Evolutionary conservation across 2,888 invertebrate genomes (phyloP).

Genomic region (Galerucella calmariensis): DNA sequence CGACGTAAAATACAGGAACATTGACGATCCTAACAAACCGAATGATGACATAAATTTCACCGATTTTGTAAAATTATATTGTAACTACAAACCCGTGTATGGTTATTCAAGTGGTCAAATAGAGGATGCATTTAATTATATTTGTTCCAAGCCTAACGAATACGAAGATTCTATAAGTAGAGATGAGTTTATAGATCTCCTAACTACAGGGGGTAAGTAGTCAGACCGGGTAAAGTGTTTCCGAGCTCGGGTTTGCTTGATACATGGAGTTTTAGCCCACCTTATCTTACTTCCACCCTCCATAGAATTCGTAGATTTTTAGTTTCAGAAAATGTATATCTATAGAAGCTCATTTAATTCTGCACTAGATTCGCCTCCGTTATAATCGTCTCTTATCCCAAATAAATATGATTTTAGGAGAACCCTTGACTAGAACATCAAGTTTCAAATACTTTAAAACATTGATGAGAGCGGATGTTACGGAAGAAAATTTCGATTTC

Average conservation of each 20-base stretch:
- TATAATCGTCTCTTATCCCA: no score
- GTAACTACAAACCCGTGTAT: conserved; percentile 75
- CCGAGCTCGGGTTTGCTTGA: background rate
- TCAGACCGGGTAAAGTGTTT: background rate
- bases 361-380: no score
- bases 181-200: conserved; percentile 51
- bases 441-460: conserved; percentile 53
- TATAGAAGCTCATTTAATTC: no score
- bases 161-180: conserved; percentile 42
- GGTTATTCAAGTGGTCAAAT: conserved; percentile 67
- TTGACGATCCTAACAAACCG: conserved; percentile 63
- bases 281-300: no score
- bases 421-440: conserved; percentile 49
- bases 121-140: conserved; percentile 66
- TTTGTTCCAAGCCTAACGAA: conserved; percentile 48
- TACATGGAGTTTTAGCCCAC: no score
- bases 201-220: conserved; percentile 49
- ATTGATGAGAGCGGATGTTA: conserved; percentile 47
- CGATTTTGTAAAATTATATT: conserved; percentile 73
- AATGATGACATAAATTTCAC: conserved; percentile 73
- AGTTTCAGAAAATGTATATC: no score
- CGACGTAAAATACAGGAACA: conserved; percentile 69
- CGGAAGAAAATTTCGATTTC: conserved; percentile 51
- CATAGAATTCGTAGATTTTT: no score
- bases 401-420: conserved; percentile 49